Evolutionary conservation across 2,113 vertebrate species (phyloP).

Genomic region (Lophotis ruficrista): DNA sequence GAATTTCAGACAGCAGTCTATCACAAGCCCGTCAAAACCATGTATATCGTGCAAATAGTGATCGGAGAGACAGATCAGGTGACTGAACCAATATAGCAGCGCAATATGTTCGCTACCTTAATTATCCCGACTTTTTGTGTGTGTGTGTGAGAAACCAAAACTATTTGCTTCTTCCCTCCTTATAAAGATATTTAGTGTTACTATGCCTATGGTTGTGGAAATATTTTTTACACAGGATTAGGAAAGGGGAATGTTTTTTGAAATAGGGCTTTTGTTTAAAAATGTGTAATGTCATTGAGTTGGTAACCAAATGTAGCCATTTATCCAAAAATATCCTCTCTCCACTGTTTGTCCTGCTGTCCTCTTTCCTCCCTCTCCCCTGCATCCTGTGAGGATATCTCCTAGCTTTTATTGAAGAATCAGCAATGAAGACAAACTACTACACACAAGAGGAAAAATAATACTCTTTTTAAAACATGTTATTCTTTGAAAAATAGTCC

Average conservation of each 20-base stretch:
- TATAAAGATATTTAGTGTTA: conserved; percentile 34
- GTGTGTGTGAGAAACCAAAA: conserved; percentile 34
- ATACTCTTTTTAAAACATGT: background rate
- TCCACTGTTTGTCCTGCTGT: background rate
- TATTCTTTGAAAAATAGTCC: conserved; percentile 28
- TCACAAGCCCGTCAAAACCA: conserved; percentile 70
- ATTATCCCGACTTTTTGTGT: conserved; percentile 40
- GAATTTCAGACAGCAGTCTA: conserved; percentile 74
- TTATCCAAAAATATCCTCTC: background rate
- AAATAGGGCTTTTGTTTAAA: background rate
- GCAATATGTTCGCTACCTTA: conserved; percentile 68
- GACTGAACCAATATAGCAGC: conserved; percentile 69
- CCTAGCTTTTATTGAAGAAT: background rate
- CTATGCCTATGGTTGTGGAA: background rate
- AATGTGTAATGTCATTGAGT: background rate
- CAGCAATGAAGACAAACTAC: background rate
- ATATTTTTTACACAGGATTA: background rate
- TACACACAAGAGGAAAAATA: background rate
- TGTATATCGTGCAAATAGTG: conserved; percentile 68
- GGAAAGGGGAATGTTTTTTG: background rate
- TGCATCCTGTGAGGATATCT: background rate
- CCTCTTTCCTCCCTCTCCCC: background rate
- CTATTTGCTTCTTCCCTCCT: conserved; percentile 22
- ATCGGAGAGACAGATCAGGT: conserved; percentile 70
- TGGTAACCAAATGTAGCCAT: background rate